Percentiles rank a stretch among this genome's conserved stretches.
Evolutionary conservation across 2,113 vertebrate genomes (phyloP).

Genomic region (Sorex araneus): DNA sequence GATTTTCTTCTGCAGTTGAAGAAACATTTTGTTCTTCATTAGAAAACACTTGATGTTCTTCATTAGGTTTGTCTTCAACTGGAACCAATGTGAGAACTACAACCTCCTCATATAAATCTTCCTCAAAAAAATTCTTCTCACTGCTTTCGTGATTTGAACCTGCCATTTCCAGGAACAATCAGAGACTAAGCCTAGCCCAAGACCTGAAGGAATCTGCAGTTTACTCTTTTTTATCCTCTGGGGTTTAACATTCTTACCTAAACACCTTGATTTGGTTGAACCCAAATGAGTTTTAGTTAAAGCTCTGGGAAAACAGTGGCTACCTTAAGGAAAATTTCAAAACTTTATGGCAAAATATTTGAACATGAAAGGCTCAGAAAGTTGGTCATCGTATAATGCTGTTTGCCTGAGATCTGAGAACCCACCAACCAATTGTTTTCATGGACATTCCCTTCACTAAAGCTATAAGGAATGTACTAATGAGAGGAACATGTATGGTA

Average conservation of each 20-base stretch:
- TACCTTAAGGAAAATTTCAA: neutral
- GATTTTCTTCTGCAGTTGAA: neutral
- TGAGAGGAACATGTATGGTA: rapidly evolving
- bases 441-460: neutral
- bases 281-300: neutral
- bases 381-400: neutral
- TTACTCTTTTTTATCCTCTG: conserved; percentile 22
- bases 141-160: rapidly evolving
- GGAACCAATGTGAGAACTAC: conserved; percentile 79
- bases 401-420: neutral
- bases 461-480: neutral
- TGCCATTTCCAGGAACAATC: conserved; percentile 59
- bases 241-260: neutral
- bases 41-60: neutral
- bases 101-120: conserved; percentile 52
- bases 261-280: neutral
- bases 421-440: neutral
- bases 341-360: neutral
- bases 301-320: neutral
- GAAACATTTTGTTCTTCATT: conserved; percentile 34
- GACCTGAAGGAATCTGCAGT: rapidly evolving
- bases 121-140: neutral
- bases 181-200: neutral
- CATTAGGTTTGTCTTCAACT: conserved; percentile 13
- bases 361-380: neutral